phyloP scores from a whole-genome alignment of 2,888 invertebrate species.

The Tyria jacobaeae region DNA sequence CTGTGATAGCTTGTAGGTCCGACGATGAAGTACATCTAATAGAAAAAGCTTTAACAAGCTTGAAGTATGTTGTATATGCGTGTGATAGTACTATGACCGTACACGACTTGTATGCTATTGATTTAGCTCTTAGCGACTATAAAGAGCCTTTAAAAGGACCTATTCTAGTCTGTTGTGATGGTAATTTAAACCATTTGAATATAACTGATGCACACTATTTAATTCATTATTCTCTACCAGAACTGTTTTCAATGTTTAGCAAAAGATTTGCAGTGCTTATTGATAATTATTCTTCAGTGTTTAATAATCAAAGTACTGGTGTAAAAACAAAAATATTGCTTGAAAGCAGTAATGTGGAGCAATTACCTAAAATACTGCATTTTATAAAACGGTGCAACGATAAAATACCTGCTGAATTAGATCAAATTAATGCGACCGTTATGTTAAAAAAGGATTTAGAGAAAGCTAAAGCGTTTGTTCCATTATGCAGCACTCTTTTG shows the following conservation, averaged over 20 bases:
- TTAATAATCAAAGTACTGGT: slow-evolving; percentile 53
- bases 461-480: slow-evolving; percentile 73
- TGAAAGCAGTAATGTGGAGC: slow-evolving; percentile 86
- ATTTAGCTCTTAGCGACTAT: slow-evolving; percentile 70
- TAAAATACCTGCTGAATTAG: slow-evolving; percentile 67
- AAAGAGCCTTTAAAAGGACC: slow-evolving; percentile 75
- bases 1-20: slow-evolving; percentile 88
- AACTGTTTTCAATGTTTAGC: slow-evolving; percentile 89
- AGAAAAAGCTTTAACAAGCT: slow-evolving; percentile 53
- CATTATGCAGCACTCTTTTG: slow-evolving; percentile 88
- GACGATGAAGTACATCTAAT: slow-evolving; percentile 85
- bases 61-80: slow-evolving; percentile 62
- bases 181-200: slow-evolving; percentile 87
- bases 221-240: slow-evolving; percentile 90
- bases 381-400: slow-evolving; percentile 84
- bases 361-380: slow-evolving; percentile 87
- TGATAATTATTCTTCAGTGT: slow-evolving; percentile 85
- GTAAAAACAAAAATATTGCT: slow-evolving; percentile 85
- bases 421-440: slow-evolving; percentile 66
- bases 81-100: slow-evolving; percentile 71
- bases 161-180: slow-evolving; percentile 90
- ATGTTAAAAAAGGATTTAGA: slow-evolving; percentile 70
- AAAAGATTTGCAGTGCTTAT: slow-evolving; percentile 89
- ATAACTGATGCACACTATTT: slow-evolving; percentile 89
- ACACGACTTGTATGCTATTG: slow-evolving; percentile 73